Evolutionary conservation across 2,797 vertebrate genomes (phyloP).

Genomic region (Iguana delicatissima): DNA sequence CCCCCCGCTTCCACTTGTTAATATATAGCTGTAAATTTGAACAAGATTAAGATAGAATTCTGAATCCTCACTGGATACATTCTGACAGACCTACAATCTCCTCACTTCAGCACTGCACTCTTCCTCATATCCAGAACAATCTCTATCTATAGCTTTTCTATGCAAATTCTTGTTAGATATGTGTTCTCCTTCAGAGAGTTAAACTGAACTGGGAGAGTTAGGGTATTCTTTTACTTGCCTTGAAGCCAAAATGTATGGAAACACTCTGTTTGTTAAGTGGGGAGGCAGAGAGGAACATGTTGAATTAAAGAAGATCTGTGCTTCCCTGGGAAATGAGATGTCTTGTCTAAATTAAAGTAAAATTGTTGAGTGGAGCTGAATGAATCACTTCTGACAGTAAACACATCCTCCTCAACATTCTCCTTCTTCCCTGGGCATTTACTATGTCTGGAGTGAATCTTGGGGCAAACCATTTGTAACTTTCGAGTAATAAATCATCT

Average conservation of each 20-base stretch:
- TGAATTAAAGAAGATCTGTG: conserved; percentile 23
- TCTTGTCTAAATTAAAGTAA: conserved; percentile 34
- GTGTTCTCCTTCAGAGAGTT: background rate
- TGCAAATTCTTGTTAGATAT: background rate
- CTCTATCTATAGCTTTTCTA: background rate
- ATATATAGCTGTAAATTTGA: background rate
- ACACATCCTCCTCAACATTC: conserved; percentile 30
- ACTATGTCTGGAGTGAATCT: conserved; percentile 54
- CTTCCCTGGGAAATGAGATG: conserved; percentile 26
- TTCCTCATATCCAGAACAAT: background rate
- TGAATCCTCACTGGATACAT: background rate
- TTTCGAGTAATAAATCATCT: conserved; percentile 47
- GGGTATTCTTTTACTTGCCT: conserved; percentile 5
- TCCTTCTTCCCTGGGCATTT: conserved; percentile 37
- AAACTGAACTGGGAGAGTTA: background rate
- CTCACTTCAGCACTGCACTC: background rate
- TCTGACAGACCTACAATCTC: background rate
- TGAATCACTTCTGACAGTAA: conserved; percentile 39
- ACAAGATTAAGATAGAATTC: background rate
- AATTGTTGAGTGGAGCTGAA: conserved; percentile 16
- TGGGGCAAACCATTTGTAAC: conserved; percentile 50
- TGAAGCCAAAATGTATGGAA: background rate
- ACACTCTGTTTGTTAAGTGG: background rate
- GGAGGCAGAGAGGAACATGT: background rate
- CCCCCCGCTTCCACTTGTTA: background rate